Percentiles rank a stretch among this genome's conserved stretches.
phyloP scores from a whole-genome alignment of 2,888 invertebrate genomes.

The Limnephilus lunatus region DNA sequence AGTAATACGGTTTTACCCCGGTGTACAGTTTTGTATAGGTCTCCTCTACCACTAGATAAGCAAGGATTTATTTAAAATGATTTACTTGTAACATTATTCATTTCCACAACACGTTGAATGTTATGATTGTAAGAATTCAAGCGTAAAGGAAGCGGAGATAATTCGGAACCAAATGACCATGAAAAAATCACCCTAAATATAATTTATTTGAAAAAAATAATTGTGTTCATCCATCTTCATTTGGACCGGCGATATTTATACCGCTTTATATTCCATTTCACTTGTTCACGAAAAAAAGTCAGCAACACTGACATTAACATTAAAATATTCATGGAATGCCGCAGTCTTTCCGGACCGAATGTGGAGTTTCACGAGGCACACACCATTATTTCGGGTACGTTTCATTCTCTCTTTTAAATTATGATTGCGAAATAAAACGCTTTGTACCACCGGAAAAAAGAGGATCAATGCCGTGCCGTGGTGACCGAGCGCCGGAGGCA shows the following conservation, averaged over 20 bases:
- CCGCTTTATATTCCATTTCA: conserved; percentile 62
- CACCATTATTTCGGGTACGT: conserved; percentile 31
- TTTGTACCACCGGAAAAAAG: conserved; percentile 10
- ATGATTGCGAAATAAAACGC: conserved; percentile 44
- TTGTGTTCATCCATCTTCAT: background rate
- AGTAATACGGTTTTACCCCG: too few relatives aligned
- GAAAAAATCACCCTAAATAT: background rate
- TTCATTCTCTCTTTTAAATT: conserved; percentile 47
- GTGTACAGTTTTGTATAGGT: too few relatives aligned
- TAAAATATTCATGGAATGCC: conserved; percentile 39
- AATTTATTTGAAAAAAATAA: background rate
- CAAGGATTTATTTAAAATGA: too few relatives aligned
- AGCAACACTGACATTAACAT: conserved; percentile 8
- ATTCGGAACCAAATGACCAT: background rate
- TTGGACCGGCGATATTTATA: conserved; percentile 65
- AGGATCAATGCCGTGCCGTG: conserved; percentile 10
- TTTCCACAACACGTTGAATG: background rate
- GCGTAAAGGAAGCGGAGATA: background rate
- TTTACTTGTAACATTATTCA: background rate
- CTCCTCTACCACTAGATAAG: too few relatives aligned
- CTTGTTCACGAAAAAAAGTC: conserved; percentile 21
- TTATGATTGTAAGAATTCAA: background rate
- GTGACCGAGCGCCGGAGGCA: background rate
- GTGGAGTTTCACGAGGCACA: conserved; percentile 11
- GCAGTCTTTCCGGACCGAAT: conserved; percentile 10